phyloP scores from a whole-genome alignment of 2,113 vertebrate genomes.

The Callipepla squamata region DNA sequence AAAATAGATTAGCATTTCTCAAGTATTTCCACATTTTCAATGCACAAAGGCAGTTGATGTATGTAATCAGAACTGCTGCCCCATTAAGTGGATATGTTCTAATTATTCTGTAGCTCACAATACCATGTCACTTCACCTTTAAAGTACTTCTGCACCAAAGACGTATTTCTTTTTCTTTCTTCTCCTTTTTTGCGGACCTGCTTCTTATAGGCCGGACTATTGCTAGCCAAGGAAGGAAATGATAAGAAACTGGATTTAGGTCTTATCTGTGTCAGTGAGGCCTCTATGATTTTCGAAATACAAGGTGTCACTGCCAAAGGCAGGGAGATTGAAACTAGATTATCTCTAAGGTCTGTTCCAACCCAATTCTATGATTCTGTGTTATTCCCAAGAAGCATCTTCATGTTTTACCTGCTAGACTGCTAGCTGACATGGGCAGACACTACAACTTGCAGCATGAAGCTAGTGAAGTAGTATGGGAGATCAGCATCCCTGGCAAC shows the following conservation, averaged over 20 bases:
- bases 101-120: neutral
- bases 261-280: neutral
- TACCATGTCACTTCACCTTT: neutral
- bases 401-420: neutral
- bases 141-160: neutral
- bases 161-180: neutral
- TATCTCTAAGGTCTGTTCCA: neutral
- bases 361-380: neutral
- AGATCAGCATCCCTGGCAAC: neutral
- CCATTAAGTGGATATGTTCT: neutral
- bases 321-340: neutral
- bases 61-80: neutral
- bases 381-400: accelerated
- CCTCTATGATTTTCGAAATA: neutral
- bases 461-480: neutral
- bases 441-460: neutral
- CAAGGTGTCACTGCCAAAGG: neutral
- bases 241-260: neutral
- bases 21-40: slow-evolving; percentile 12
- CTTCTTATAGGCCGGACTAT: neutral
- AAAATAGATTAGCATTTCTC: slow-evolving; percentile 26
- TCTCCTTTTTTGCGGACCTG: neutral
- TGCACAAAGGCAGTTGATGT: neutral
- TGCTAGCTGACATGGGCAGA: neutral
- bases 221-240: neutral